These are phyloP conservation scores for Scolopax mira DNA, from an alignment of 2,113 vertebrate species.

Conservation along the genomic window DNA sequence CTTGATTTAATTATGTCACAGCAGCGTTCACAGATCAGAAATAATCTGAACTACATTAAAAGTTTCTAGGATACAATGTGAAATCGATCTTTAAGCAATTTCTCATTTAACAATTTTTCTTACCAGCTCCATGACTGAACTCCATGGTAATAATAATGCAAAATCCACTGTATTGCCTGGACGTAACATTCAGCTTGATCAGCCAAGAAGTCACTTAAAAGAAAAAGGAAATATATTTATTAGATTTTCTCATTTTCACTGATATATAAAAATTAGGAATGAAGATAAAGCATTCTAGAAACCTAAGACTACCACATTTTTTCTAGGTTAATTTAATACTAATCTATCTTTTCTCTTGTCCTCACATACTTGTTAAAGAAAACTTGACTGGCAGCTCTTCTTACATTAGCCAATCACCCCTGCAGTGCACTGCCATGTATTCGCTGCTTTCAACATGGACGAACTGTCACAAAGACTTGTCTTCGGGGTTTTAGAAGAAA, in stretches of 20 bases:
- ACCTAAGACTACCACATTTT: background rate
- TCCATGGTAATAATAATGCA: slow-evolving; percentile 98
- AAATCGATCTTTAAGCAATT: background rate
- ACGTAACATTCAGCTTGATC: slow-evolving; percentile 92
- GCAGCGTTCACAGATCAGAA: background rate
- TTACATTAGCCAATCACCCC: background rate
- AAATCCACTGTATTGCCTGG: slow-evolving; percentile 98
- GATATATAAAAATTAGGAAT: background rate
- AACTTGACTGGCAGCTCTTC: background rate
- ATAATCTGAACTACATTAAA: background rate
- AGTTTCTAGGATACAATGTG: background rate
- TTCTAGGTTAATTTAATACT: background rate
- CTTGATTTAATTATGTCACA: background rate
- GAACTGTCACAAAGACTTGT: background rate
- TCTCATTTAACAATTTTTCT: slow-evolving; percentile 20
- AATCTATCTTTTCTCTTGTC: background rate
- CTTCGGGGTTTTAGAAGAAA: background rate
- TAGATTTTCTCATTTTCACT: background rate
- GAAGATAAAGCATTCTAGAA: background rate
- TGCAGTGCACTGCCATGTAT: background rate
- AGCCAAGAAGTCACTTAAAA: slow-evolving; percentile 90
- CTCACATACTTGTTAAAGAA: background rate
- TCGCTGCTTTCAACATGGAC: background rate
- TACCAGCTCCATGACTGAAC: slow-evolving; percentile 99
- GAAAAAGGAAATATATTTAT: background rate